Base-by-base conservation (phyloP, 2,113 vertebrate genomes). In the Gobiocypris rarus region DNA sequence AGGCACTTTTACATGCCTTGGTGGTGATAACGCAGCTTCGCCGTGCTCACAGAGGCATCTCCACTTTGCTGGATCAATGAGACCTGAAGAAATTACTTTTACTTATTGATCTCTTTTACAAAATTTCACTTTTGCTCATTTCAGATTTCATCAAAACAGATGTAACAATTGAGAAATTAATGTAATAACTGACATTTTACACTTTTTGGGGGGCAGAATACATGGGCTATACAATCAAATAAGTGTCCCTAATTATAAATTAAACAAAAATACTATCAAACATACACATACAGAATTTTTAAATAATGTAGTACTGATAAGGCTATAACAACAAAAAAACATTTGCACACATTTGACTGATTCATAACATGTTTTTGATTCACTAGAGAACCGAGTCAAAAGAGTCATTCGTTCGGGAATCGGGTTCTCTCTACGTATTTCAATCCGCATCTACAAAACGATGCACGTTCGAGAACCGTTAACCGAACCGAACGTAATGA, bases 1-100 rank as follows among this genome's bases (percentile, higher is more conserved):
- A 85, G 83, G 28, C 38, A 19, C 50, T 77, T 79, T 83, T 24
- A 82, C 81, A 88, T 19, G 48, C 56, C 11, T 28, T 19, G 17
- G 17, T 5, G 63, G 69, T 70, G 63, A 85, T 74, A 77, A 81
- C 0, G 59, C 71, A 81, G 65, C 56, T 24, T 75, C 0, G 31
- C 75, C 9, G 50, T 48, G 75, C 59, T 52, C 22, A 63, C 54
- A 82, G 31, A 86, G 24, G 13, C 69, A 50, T 58, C 67, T 63
- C 61, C 81, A 48, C 79, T 6, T 14, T 74, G 45, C 61, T 76
- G 69, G 65, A 43, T 54, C 71, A 43, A 28, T 82, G 13, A 79
- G 56, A 83, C 52, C 65, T 52, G 13, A 83, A 63, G 54, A n/a
- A 50, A 4, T 34, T 0, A 14, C 79, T n/a, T 81, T 69, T 50